phyloP scores from a whole-genome alignment of 2,113 vertebrate species.

The Lepidothrix coronata region DNA sequence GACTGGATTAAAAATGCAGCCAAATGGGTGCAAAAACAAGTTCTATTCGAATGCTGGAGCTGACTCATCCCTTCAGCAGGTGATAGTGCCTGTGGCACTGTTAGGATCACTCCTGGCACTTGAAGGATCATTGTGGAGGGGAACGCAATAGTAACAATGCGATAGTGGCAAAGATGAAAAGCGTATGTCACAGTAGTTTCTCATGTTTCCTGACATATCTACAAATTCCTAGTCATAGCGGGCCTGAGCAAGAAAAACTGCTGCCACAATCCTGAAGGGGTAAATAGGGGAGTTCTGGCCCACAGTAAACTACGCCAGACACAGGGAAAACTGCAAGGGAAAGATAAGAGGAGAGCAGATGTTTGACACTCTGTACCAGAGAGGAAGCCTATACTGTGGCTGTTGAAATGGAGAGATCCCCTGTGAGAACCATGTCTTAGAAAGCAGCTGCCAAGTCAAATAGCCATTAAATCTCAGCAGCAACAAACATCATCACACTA shows the following conservation, averaged over 20 bases:
- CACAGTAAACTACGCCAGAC: not conserved
- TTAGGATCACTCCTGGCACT: not conserved
- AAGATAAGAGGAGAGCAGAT: conserved; percentile 53
- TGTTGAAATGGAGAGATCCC: conserved; percentile 53
- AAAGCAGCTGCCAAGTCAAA: conserved; percentile 57
- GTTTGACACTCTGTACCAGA: conserved; percentile 2
- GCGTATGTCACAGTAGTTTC: not conserved
- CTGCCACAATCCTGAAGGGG: not conserved
- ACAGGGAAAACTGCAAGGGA: conserved; percentile 1
- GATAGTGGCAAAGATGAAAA: not conserved
- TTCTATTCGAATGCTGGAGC: not conserved
- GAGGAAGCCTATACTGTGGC: conserved; percentile 1
- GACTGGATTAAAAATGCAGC: not conserved
- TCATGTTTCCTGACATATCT: not conserved
- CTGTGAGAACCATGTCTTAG: conserved; percentile 45
- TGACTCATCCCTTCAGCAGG: not conserved
- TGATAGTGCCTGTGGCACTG: not conserved
- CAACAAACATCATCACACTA: conserved; percentile 8
- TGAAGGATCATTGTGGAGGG: not conserved
- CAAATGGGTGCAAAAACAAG: not conserved
- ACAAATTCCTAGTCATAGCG: not conserved
- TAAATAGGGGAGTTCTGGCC: not conserved
- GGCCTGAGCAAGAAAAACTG: not conserved
- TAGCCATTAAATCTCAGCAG: conserved; percentile 63
- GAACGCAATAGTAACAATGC: not conserved